Evolutionary conservation across 2,888 invertebrate species (phyloP).

Genomic region (Oegoconia quadripuncta): DNA sequence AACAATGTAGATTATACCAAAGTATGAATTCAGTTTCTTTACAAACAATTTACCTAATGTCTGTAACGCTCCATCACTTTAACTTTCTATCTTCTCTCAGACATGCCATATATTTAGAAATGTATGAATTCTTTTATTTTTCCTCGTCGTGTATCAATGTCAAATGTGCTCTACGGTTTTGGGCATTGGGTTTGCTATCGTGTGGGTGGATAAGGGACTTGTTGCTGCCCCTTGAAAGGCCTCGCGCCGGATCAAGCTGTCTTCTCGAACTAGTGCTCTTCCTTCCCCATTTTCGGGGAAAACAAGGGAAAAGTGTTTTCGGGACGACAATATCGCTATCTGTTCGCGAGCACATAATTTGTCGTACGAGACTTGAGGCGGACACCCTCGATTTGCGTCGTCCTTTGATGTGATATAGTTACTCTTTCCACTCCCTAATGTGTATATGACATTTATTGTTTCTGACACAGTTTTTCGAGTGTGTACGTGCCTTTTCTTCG

Average conservation of each 20-base stretch:
- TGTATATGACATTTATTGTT: slow-evolving; percentile 29
- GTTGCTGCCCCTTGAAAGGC: slow-evolving; percentile 64
- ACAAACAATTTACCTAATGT: slow-evolving; percentile 48
- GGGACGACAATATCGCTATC: slow-evolving; percentile 62
- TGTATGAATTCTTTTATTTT: slow-evolving; percentile 52
- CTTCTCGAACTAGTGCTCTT: slow-evolving; percentile 62
- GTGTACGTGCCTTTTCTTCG: slow-evolving; percentile 14
- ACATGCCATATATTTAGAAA: slow-evolving; percentile 42
- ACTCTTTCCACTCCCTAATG: slow-evolving; percentile 24
- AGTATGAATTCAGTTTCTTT: slow-evolving; percentile 34
- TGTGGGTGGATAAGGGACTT: slow-evolving; percentile 47
- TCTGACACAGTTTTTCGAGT: slow-evolving; percentile 15
- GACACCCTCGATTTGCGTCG: slow-evolving; percentile 40
- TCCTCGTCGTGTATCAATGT: slow-evolving; percentile 25
- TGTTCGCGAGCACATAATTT: slow-evolving; percentile 63
- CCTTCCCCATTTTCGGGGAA: slow-evolving; percentile 58
- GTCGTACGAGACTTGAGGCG: slow-evolving; percentile 54
- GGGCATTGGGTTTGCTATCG: slow-evolving; percentile 45
- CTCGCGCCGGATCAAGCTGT: slow-evolving; percentile 68
- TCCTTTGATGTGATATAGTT: slow-evolving; percentile 34
- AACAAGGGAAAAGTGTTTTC: slow-evolving; percentile 67
- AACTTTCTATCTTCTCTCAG: slow-evolving; percentile 50
- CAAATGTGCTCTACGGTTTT: slow-evolving; percentile 41
- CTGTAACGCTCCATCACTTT: slow-evolving; percentile 57
- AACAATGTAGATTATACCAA: slow-evolving; percentile 4